Conservation (phyloP, 2,888 invertebrate genomes). For the Drosophila birchii region DNA sequence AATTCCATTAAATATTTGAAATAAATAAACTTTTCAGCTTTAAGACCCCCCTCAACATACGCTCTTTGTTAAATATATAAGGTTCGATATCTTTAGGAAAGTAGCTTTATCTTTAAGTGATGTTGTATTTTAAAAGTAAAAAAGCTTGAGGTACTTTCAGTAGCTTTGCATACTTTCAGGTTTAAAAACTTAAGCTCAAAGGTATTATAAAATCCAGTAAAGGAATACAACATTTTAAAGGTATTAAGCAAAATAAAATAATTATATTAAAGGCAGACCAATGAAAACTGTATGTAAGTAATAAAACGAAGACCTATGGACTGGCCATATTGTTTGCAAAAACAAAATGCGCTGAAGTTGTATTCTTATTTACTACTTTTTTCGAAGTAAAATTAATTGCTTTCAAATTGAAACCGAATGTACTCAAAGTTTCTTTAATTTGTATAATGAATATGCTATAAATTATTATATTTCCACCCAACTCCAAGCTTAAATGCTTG, state of each 20-base stretch:
- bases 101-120: neutral
- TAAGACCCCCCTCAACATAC: neutral
- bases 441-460: neutral
- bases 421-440: neutral
- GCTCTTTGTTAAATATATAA: neutral
- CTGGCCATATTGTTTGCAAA: neutral
- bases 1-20: too few relatives aligned
- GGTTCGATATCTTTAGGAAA: neutral
- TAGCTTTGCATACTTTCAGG: conserved; percentile 3
- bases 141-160: neutral
- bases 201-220: neutral
- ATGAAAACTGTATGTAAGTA: too few relatives aligned
- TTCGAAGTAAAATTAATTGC: too few relatives aligned
- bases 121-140: too few relatives aligned
- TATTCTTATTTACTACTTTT: neutral
- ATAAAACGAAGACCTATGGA: neutral
- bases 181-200: neutral
- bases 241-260: neutral
- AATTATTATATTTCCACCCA: neutral
- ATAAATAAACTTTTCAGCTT: neutral
- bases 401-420: neutral
- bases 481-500: neutral
- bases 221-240: neutral
- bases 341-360: neutral
- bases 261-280: neutral